Evolutionary conservation across 2,888 invertebrate genomes (phyloP).

Genomic region (Latrodectus hesperus): DNA sequence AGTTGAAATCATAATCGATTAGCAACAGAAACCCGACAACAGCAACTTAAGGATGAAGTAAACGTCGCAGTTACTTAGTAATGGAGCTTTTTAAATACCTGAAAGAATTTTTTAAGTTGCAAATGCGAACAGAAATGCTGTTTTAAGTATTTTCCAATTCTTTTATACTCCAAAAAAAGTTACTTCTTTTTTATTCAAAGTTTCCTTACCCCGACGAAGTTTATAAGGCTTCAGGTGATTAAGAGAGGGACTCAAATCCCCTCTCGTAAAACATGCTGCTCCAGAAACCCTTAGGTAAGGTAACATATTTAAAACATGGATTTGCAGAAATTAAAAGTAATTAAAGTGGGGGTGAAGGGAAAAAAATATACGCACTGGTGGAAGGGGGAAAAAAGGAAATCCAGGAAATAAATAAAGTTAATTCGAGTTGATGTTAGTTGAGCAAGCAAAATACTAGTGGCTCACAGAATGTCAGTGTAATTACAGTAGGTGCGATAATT

Average conservation of each 20-base stretch:
- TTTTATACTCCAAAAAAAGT: conserved; percentile 32
- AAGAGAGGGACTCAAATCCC: conserved; percentile 63
- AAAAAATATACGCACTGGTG: conserved; percentile 23
- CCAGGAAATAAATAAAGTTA: conserved; percentile 69
- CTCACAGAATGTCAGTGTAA: conserved; percentile 62
- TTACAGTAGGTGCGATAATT: conserved; percentile 69
- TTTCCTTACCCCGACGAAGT: conserved; percentile 9
- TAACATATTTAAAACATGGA: conserved; percentile 64
- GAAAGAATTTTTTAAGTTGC: neutral
- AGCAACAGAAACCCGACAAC: conserved; percentile 14
- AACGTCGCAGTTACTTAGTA: no score
- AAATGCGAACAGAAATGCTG: conserved; percentile 56
- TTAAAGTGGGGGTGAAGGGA: conserved; percentile 53
- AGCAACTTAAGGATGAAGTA: no score
- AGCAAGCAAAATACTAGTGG: conserved; percentile 55
- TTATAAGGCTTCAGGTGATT: conserved; percentile 34
- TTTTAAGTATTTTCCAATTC: conserved; percentile 50
- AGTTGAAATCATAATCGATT: conserved; percentile 48
- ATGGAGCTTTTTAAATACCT: no score
- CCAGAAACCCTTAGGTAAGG: conserved; percentile 52
- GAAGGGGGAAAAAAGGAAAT: conserved; percentile 32
- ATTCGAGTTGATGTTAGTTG: conserved; percentile 62
- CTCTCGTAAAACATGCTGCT: conserved; percentile 62
- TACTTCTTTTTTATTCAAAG: neutral
- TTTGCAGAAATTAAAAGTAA: conserved; percentile 69